Base-by-base conservation (phyloP, 2,888 invertebrate genomes). In the Sinopyrophorus schimmeli region DNA sequence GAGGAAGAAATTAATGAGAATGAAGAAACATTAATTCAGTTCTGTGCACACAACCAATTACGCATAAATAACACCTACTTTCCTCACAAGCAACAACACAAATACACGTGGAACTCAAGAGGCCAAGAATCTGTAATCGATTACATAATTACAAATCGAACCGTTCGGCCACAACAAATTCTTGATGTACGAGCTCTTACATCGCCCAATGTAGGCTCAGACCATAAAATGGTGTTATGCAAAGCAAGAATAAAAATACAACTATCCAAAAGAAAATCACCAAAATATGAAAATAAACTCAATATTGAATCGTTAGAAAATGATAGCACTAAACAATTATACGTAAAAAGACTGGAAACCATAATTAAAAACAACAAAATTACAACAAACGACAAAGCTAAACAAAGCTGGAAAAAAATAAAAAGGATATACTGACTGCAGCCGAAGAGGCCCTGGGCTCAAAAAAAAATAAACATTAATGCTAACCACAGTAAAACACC, bases 21-120 rank as follows among this genome's bases (percentile, higher is more conserved):
- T n/a, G n/a, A n/a, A n/a, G n/a, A n/a, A n/a, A 24, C 24, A 24
- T 24, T 24, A 4, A 24, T 24, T 24, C 24, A 24, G 24, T 24
- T 24, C 3, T 3, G 24, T 24, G 24, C 24, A 3, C n/a, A 24
- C 24, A 24, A 24, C 3, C 24, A 24, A 24, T 24, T 24, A 24
- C 24, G 24, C 24, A 24, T 24, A 24, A 24, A 24, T 24, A 24
- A 5, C 9, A 24, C n/a, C 24, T 5, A 5, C 24, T 24, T 24
- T 24, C 9, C 3, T 3, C 24, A 24, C 5, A 24, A 24, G 9
- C 5, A 24, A 7, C 24, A 24, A 24, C 24, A 24, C 24, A 24
- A 9, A 10, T 7, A 24, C 24, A 24, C 24, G 5, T 5, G n/a
- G n/a, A 24, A 24, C n/a, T 7, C 7, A 4, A 24, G 24, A 24